A percentile compares a stretch with the other conserved stretches of the same genome.
These are phyloP conservation scores for Nasonia giraulti DNA, from an alignment of 1,140 invertebrate genomes.

Conservation along the genomic window DNA sequence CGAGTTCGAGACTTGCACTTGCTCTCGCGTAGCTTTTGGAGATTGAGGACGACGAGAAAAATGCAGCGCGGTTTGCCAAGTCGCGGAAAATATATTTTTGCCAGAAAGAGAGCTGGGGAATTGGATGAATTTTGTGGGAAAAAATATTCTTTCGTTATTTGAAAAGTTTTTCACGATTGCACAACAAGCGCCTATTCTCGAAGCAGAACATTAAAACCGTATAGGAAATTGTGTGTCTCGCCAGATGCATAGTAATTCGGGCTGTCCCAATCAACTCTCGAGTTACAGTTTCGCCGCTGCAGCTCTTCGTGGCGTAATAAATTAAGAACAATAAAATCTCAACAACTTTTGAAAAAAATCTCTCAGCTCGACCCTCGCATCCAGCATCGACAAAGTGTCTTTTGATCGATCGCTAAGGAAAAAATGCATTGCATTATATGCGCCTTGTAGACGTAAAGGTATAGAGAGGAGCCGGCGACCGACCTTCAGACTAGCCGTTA, in stretches of 20 bases:
- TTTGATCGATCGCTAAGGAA: too few relatives aligned
- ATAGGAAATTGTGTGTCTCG: too few relatives aligned
- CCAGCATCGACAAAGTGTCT: too few relatives aligned
- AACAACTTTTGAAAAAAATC: too few relatives aligned
- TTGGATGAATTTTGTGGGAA: background rate
- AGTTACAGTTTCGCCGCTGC: background rate
- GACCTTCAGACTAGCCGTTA: constrained; percentile 37
- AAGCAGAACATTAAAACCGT: too few relatives aligned
- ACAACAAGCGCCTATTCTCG: too few relatives aligned
- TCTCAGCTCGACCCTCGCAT: too few relatives aligned
- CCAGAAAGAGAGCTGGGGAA: background rate
- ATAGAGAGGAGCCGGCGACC: constrained; percentile 13
- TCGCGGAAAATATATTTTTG: background rate
- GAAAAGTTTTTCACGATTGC: too few relatives aligned
- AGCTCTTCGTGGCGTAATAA: background rate
- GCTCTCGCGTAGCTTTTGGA: background rate
- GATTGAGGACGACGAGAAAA: too few relatives aligned
- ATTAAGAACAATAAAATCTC: background rate
- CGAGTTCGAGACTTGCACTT: background rate
- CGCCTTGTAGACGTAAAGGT: background rate
- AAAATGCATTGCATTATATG: background rate
- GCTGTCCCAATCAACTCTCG: background rate
- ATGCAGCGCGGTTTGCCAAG: too few relatives aligned
- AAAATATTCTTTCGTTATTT: too few relatives aligned
- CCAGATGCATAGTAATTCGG: background rate